Conservation (phyloP, 2,888 invertebrate genomes). For the Yponomeuta evonymella region DNA sequence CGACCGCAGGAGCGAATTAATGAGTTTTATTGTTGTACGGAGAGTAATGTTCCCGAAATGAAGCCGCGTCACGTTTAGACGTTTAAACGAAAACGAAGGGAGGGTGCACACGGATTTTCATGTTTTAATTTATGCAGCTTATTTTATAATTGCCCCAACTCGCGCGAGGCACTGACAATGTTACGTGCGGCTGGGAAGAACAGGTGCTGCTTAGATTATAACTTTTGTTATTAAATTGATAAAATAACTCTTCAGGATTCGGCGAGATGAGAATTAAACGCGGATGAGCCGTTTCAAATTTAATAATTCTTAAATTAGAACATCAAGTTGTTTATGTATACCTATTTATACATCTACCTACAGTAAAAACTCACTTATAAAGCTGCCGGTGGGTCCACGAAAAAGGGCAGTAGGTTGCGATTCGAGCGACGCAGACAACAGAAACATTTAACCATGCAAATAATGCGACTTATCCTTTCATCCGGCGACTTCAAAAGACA, state of each 20-base stretch:
- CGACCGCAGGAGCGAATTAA: slow-evolving; percentile 69
- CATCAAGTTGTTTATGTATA: not conserved
- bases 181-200: slow-evolving; percentile 34
- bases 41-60: slow-evolving; percentile 64
- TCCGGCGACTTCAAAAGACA: slow-evolving; percentile 54
- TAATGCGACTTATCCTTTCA: slow-evolving; percentile 49
- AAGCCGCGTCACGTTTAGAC: slow-evolving; percentile 51
- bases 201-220: slow-evolving; percentile 50
- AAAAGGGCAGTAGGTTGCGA: slow-evolving; percentile 8
- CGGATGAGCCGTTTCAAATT: slow-evolving; percentile 5
- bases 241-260: slow-evolving; percentile 33
- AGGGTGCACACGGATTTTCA: slow-evolving; percentile 45
- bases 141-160: slow-evolving; percentile 50
- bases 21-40: slow-evolving; percentile 71
- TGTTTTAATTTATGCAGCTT: slow-evolving; percentile 55
- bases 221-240: slow-evolving; percentile 41
- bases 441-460: slow-evolving; percentile 36
- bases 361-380: not conserved
- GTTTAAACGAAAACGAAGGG: slow-evolving; percentile 39
- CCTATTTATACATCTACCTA: not conserved
- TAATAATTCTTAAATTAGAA: not conserved
- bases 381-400: not conserved
- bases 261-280: slow-evolving; percentile 5
- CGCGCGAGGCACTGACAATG: slow-evolving; percentile 32
- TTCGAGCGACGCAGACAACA: slow-evolving; percentile 2